These are phyloP conservation scores for Dyspetes luteomarginatus DNA, from an alignment of 2,888 invertebrate species.

Conservation along the genomic window DNA sequence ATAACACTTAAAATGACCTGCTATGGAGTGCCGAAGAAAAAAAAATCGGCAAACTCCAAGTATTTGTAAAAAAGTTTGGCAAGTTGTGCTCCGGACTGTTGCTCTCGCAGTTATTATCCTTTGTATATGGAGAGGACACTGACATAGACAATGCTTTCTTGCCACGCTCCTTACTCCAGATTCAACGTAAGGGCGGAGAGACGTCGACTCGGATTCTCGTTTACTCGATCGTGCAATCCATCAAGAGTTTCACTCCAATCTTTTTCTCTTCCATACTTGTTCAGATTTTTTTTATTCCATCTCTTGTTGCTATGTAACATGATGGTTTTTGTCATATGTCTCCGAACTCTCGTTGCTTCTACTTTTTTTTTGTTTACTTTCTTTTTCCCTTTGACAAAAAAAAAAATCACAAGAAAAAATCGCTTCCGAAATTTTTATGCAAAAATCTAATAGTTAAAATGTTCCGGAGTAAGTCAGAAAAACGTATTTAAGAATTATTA, in stretches of 20 bases:
- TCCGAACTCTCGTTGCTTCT: background rate
- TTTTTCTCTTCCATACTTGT: background rate
- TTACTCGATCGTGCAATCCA: slow-evolving; percentile 6
- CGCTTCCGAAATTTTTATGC: too few relatives aligned
- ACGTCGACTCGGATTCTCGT: slow-evolving; percentile 27
- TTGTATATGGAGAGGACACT: slow-evolving; percentile 15
- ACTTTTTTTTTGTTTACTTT: background rate
- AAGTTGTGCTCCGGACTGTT: slow-evolving; percentile 23
- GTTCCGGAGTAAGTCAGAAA: too few relatives aligned
- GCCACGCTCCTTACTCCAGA: background rate
- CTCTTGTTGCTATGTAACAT: background rate
- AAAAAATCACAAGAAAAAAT: too few relatives aligned
- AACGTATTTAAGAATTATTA: too few relatives aligned
- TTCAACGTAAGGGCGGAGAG: slow-evolving; percentile 12
- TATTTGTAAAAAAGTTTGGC: background rate
- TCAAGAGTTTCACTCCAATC: background rate
- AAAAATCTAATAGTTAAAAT: too few relatives aligned
- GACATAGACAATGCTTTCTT: background rate
- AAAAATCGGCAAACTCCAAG: background rate
- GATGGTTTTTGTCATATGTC: background rate
- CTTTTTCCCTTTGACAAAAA: too few relatives aligned
- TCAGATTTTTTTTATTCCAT: background rate
- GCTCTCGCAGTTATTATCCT: slow-evolving; percentile 14
- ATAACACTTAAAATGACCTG: slow-evolving; percentile 2
- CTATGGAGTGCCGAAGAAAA: background rate